Base-by-base conservation (phyloP, 1,140 invertebrate species). In the Aphelinus certus region DNA sequence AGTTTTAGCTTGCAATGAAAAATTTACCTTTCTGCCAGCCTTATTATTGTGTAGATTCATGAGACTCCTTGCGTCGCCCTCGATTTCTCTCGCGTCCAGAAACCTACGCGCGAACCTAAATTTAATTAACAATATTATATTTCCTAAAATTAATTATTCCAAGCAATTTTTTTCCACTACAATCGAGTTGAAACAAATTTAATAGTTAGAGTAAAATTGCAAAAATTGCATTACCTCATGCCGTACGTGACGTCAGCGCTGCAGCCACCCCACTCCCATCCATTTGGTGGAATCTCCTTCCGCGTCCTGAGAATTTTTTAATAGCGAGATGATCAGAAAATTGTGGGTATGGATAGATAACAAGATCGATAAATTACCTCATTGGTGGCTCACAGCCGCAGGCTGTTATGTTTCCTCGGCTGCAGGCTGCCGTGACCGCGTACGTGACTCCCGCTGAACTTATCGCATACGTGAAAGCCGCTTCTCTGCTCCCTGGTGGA, bases 1-100 rank as follows among this genome's bases (percentile, higher is more conserved):
- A 26, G 26, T 26, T 26, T 26, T 26, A 26, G 0, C 26, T 26
- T 26, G 26, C 26, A 26, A 26, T 26, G 26, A 26, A 26, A 26
- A 26, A 26, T 26, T 26, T 26, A 98, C 96, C 94, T 95, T 95
- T 87, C 97, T 89, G 63, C 97, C 97, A 46, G 95, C 96, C 82
- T 94, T 92, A 89, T 98, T 99, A 86, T 99, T 99, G 87, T 99
- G 97, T 49, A 98, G 89, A 88, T 99, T 99, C 96, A 99, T 98
- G 76, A 97, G 88, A 67, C 94, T 95, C 51, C 96, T 89, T 3
- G 94, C 94, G 84, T 97, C 94, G 0, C 91, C 90, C 83, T 96
- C 95, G 70, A 95, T 88, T 83, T 96, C 93, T 68, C 95, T 88
- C 61, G 95, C 92, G 87, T 97, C 95, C 77, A 96, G 90, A 88